phyloP scores from a whole-genome alignment of 1,140 invertebrate species.

The Aphelenchoides avenae region DNA sequence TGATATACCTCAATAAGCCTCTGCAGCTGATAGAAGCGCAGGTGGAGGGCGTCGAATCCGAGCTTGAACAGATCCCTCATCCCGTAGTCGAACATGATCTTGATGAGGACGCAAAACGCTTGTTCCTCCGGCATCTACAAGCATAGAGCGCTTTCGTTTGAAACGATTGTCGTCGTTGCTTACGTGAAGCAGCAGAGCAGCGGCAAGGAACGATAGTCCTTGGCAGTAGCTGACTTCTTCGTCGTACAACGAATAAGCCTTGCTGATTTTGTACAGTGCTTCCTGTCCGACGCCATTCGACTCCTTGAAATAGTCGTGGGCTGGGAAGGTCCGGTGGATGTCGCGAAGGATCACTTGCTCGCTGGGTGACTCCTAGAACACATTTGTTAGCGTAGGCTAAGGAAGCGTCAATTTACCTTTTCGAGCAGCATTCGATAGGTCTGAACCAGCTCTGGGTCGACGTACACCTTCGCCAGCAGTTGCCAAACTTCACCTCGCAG shows the following conservation, averaged over 20 bases:
- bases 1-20: conserved; percentile 76
- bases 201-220: conserved; percentile 91
- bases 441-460: conserved; percentile 67
- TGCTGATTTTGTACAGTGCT: conserved; percentile 80
- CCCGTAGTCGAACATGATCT: conserved; percentile 93
- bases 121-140: conserved; percentile 96
- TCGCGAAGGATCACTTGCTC: conserved; percentile 66
- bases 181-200: conserved; percentile 87
- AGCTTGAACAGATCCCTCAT: conserved; percentile 89
- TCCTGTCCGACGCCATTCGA: conserved; percentile 85
- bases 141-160: conserved; percentile 18
- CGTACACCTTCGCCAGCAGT: conserved; percentile 78
- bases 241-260: conserved; percentile 92
- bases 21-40: conserved; percentile 92
- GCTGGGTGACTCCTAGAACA: conserved; percentile 25
- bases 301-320: conserved; percentile 94
- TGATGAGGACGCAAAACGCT: conserved; percentile 90
- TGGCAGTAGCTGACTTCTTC: conserved; percentile 97
- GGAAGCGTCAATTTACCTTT: conserved; percentile 23
- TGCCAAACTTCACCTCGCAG: conserved; percentile 93
- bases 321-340: conserved; percentile 95
- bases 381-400: conserved; percentile 9
- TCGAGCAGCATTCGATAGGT: conserved; percentile 45
- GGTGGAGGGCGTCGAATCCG: conserved; percentile 88
- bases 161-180: conserved; percentile 57